phyloP scores from a whole-genome alignment of 2,797 vertebrate genomes.

The Gobio occitaniae region DNA sequence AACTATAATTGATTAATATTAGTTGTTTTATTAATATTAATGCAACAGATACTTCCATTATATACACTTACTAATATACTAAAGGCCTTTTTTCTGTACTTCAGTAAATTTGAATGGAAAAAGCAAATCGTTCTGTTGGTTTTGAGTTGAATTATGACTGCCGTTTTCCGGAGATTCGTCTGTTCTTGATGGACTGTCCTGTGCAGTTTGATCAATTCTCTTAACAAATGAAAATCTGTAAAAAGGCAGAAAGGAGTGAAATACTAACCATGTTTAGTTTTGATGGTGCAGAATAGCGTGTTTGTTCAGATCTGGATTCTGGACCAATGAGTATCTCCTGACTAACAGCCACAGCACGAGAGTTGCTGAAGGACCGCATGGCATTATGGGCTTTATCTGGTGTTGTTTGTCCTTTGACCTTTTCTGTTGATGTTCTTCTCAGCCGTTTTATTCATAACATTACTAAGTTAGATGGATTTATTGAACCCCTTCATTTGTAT shows the following conservation, averaged over 20 bases:
- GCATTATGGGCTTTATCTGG: slow-evolving; percentile 72
- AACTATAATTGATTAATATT: not conserved
- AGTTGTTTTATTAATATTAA: not conserved
- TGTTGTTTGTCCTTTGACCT: slow-evolving; percentile 68
- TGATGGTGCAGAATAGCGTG: not conserved
- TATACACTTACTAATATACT: not conserved
- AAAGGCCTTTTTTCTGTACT: not conserved
- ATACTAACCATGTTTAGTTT: not conserved
- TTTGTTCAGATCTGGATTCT: slow-evolving; percentile 51
- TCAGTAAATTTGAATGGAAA: not conserved
- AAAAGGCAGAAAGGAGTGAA: not conserved
- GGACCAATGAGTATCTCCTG: slow-evolving; percentile 35
- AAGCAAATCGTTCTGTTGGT: not conserved
- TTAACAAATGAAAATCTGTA: not conserved
- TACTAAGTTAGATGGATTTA: slow-evolving; percentile 70
- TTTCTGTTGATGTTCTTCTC: slow-evolving; percentile 67
- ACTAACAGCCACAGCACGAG: slow-evolving; percentile 26
- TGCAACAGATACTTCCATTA: not conserved
- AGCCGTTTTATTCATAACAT: slow-evolving; percentile 65
- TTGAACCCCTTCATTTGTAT: slow-evolving; percentile 66
- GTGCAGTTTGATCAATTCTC: not conserved
- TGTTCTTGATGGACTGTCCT: not conserved
- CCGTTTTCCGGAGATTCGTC: not conserved
- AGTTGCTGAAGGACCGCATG: slow-evolving; percentile 75
- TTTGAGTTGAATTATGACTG: not conserved